phyloP scores from a whole-genome alignment of 2,888 invertebrate genomes.

The Craniophora ligustri region DNA sequence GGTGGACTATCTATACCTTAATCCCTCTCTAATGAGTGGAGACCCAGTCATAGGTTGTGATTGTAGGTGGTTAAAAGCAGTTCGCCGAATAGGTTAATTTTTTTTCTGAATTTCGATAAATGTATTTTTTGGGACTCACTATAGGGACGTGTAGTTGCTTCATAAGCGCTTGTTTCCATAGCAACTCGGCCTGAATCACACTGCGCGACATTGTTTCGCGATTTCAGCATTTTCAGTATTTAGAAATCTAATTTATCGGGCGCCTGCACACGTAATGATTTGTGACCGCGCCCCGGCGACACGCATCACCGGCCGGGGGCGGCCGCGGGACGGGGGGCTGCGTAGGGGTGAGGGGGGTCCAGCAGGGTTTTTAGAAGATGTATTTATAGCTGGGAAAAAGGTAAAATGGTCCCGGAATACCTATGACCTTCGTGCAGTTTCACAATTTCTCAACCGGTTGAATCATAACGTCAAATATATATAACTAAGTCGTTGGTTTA shows the following conservation, averaged over 20 bases:
- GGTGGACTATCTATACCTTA: no score
- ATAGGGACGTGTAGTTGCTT: background rate
- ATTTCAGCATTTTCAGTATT: conserved; percentile 51
- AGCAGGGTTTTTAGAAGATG: conserved; percentile 14
- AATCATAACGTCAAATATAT: no score
- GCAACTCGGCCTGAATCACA: conserved; percentile 23
- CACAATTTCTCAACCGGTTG: background rate
- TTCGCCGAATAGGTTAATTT: no score
- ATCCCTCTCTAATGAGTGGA: no score
- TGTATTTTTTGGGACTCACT: no score
- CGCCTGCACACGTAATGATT: conserved; percentile 58
- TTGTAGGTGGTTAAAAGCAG: no score
- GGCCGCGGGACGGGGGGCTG: background rate
- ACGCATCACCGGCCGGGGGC: conserved; percentile 44
- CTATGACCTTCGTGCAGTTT: background rate
- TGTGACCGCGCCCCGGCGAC: conserved; percentile 47
- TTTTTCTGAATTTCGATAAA: no score
- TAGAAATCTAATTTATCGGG: conserved; percentile 61
- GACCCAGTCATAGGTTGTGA: no score
- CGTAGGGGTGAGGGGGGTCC: conserved; percentile 14
- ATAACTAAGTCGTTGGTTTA: no score
- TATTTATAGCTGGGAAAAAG: background rate
- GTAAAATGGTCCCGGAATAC: background rate
- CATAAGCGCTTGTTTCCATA: background rate
- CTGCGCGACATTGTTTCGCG: conserved; percentile 38